A percentile compares a stretch with the other conserved stretches of the same genome.
These are phyloP conservation scores for Anadara kagoshimensis DNA, from an alignment of 1,140 invertebrate species.

Conservation along the genomic window DNA sequence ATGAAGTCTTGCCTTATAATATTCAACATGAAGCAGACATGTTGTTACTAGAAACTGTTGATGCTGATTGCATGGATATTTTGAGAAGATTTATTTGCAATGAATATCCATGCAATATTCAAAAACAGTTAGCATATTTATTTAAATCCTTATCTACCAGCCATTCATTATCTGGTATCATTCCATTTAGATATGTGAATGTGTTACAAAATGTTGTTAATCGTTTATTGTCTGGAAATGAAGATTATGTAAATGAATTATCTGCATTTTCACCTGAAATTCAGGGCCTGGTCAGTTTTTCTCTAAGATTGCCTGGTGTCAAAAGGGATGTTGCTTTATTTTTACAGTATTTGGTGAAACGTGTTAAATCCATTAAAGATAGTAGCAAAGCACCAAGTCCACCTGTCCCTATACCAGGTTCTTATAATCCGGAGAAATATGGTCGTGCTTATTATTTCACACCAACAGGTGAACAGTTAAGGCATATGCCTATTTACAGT, in stretches of 20 bases:
- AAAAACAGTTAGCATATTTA: conserved; percentile 3
- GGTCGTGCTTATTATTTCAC: conserved; percentile 20
- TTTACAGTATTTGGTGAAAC: not conserved
- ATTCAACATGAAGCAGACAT: not conserved
- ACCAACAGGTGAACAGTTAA: not conserved
- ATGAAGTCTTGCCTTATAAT: not conserved
- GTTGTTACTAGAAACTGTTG: not conserved
- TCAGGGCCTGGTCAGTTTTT: not conserved
- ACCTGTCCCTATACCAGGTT: not conserved
- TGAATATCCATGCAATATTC: not conserved
- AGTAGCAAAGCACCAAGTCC: conserved; percentile 1
- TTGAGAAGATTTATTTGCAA: conserved; percentile 1
- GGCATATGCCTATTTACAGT: conserved; percentile 4
- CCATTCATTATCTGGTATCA: conserved; percentile 6
- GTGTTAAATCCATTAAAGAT: not conserved
- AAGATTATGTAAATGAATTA: not conserved
- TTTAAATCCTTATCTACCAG: conserved; percentile 4
- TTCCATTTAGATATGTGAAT: conserved; percentile 10
- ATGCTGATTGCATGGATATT: not conserved
- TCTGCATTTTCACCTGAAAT: conserved; percentile 20
- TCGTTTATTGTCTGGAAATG: not conserved
- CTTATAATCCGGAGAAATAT: conserved; percentile 22
- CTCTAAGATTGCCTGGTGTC: too few relatives aligned
- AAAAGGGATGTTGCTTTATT: conserved; percentile 1
- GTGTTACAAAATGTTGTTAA: not conserved